Conservation (phyloP, 2,113 vertebrate genomes). For the Peromyscus leucopus region DNA sequence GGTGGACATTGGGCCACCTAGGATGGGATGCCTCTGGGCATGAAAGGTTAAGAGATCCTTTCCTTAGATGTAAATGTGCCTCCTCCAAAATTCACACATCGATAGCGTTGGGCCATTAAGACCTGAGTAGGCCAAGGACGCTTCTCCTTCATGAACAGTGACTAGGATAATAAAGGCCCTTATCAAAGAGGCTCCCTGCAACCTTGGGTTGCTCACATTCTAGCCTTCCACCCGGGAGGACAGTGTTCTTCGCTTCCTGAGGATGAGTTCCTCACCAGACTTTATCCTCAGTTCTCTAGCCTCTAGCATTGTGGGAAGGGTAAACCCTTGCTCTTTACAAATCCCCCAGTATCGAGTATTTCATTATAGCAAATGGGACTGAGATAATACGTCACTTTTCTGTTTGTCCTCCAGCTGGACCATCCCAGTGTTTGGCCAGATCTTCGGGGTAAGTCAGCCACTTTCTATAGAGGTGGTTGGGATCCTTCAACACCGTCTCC, state of each 20-base stretch:
- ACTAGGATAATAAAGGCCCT: background rate
- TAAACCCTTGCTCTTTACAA: background rate
- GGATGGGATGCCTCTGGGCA: background rate
- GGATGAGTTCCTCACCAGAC: background rate
- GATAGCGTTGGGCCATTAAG: background rate
- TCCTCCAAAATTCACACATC: background rate
- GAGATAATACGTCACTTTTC: background rate
- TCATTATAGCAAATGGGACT: background rate
- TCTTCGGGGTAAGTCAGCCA: background rate
- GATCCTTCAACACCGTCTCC: background rate
- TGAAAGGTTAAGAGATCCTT: background rate
- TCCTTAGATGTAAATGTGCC: background rate
- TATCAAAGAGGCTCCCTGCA: background rate
- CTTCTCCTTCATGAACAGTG: background rate
- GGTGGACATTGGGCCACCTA: background rate
- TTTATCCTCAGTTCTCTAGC: background rate
- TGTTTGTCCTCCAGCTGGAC: background rate
- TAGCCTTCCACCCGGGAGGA: background rate
- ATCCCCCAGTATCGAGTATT: background rate
- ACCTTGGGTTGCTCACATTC: no score
- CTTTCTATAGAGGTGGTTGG: background rate
- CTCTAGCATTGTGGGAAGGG: background rate
- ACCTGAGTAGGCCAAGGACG: fast-evolving
- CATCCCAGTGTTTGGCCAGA: background rate
- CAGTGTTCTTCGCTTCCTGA: background rate